Base-by-base conservation (phyloP, 2,888 invertebrate species). In the Scaptomyza tumidula region DNA sequence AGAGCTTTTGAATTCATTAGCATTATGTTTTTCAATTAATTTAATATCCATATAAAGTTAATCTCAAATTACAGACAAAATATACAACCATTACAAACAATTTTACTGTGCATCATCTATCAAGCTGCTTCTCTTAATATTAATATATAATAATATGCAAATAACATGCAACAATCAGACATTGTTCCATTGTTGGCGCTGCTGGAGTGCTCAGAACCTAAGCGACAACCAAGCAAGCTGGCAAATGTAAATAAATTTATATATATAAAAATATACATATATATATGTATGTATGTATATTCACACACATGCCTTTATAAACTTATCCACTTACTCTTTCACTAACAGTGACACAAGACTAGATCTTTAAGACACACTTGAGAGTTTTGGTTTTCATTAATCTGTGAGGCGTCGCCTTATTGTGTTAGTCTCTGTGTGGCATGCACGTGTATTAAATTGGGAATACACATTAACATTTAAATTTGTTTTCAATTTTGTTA, bases 401-500 rank as follows among this genome's bases (percentile, higher is more conserved):
- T 86, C 79, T 84, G 60, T 44, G 27, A 54, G 71, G 80, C 76
- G 75, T 61, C 73, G 45, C 71, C 78, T 62, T 75, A 56, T 58
- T 85, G 66, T 76, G 69, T 73, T 66, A 14, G 14, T 1, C 7
- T 14, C 7, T 7, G 39, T 39, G 41, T 41, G 41, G 41, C 41
- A 41, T 41, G 2, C 14, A 41, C 16, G 6, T 79, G 87, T 70
- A 85, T 86, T 83, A 77, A 79, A 75, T 71, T 74, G 71, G 67
- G 72, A 71, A 70, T 74, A 63, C 69, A 52, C 75, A 86, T 88
- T 86, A 86, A 83, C 81, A 88, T 86, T 86, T 88, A 88, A 86
- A 86, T 88, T 86, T 88, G 86, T 84, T 86, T 86, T 86, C 88
- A 86, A 88, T 86, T 88, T 84, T 70, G 70, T 82, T 71, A 68